These are phyloP conservation scores for Euwallacea similis DNA, from an alignment of 1,140 invertebrate species.

Conservation along the genomic window DNA sequence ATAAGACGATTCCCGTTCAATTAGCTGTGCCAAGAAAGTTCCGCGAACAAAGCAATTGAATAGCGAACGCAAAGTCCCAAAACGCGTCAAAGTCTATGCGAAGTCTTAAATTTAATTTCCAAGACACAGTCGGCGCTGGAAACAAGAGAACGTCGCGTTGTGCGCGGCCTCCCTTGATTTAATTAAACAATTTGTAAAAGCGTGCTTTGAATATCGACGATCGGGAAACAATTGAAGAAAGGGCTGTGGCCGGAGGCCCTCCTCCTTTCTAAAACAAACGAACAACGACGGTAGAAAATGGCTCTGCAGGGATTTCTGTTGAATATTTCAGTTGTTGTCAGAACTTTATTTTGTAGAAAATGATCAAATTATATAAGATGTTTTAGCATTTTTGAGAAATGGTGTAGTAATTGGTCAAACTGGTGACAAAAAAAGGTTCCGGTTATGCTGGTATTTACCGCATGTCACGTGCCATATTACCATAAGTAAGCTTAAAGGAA, in stretches of 20 bases:
- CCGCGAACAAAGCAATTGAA: slow-evolving; percentile 43
- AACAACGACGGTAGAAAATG: background rate
- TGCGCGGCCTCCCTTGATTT: slow-evolving; percentile 45
- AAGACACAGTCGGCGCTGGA: slow-evolving; percentile 37
- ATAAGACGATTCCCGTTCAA: slow-evolving; percentile 33
- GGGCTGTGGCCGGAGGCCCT: background rate
- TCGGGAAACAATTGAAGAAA: slow-evolving; percentile 34
- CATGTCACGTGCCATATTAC: no score
- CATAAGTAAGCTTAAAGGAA: no score
- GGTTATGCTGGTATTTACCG: no score
- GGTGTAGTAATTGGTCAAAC: no score
- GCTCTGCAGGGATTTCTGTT: no score
- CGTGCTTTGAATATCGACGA: slow-evolving; percentile 49
- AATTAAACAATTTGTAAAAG: slow-evolving; percentile 53
- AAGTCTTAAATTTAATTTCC: slow-evolving; percentile 51
- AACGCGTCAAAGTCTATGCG: slow-evolving; percentile 42
- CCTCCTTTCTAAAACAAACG: slow-evolving; percentile 6
- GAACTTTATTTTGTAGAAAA: no score
- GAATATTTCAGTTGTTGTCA: no score
- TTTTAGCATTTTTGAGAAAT: no score
- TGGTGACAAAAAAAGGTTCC: no score
- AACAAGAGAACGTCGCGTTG: slow-evolving; percentile 30
- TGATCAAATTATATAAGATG: no score
- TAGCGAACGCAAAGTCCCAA: slow-evolving; percentile 37
- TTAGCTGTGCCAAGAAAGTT: slow-evolving; percentile 36